Conservation (phyloP, 2,113 vertebrate genomes). For the Plecturocebus donacophilus region DNA sequence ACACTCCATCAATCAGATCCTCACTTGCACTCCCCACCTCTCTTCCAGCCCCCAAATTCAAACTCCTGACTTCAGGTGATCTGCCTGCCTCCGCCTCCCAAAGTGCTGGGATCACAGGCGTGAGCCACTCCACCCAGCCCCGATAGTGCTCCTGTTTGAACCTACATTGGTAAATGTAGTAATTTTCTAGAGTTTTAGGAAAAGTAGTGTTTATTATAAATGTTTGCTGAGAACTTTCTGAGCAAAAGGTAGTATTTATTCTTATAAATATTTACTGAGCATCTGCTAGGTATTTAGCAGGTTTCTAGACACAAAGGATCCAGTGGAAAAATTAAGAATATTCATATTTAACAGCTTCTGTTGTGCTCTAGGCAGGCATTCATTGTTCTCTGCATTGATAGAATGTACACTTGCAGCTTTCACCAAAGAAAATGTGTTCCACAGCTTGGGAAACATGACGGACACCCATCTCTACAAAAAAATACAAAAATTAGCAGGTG, state of each 20-base stretch:
- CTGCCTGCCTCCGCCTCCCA: rapidly evolving
- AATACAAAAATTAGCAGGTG: too few relatives aligned
- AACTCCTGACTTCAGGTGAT: too few relatives aligned
- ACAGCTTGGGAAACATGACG: too few relatives aligned
- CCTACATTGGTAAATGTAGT: neutral
- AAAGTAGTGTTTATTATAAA: neutral
- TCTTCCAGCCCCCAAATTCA: rapidly evolving
- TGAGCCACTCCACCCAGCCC: too few relatives aligned
- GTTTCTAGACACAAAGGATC: neutral
- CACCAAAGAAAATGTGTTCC: neutral
- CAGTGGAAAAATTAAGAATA: neutral
- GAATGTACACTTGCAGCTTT: neutral
- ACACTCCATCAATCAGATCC: rapidly evolving
- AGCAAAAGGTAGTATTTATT: neutral
- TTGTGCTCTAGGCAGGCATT: too few relatives aligned
- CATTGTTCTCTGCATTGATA: rapidly evolving
- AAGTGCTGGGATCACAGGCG: too few relatives aligned
- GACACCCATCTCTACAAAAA: too few relatives aligned
- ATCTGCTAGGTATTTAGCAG: neutral
- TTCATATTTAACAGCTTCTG: neutral
- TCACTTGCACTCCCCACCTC: rapidly evolving
- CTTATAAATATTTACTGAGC: neutral
- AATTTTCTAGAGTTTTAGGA: neutral
- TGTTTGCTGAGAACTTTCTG: neutral
- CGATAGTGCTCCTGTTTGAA: neutral